Evolutionary conservation across 2,113 vertebrate species (phyloP).

Genomic region (Hylia prasina): DNA sequence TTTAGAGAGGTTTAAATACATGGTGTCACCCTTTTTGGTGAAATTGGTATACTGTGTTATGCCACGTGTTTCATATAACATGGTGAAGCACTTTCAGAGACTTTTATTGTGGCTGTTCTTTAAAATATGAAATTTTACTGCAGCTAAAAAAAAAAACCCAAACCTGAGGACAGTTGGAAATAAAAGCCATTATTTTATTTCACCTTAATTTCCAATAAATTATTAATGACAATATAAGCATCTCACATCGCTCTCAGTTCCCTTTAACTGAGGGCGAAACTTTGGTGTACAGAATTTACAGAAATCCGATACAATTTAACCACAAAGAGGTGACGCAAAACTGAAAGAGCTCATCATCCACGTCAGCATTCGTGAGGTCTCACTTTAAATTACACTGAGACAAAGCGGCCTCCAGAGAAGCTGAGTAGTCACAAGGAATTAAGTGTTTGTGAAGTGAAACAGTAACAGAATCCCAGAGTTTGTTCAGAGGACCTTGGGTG

Average conservation of each 20-base stretch:
- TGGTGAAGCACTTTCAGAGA: not conserved
- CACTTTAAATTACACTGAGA: not conserved
- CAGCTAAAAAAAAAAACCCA: not conserved
- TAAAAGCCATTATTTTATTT: not conserved
- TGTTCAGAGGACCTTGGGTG: not conserved
- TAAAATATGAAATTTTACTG: not conserved
- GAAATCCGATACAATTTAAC: not conserved
- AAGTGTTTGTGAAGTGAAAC: not conserved
- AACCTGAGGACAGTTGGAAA: not conserved
- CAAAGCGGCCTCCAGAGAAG: not conserved
- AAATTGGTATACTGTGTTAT: not conserved
- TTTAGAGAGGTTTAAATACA: not conserved
- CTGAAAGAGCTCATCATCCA: not conserved
- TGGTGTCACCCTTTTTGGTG: not conserved
- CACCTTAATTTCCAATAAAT: not conserved
- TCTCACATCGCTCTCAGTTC: not conserved
- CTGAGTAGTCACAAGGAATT: not conserved
- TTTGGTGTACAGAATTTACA: not conserved
- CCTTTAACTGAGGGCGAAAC: not conserved
- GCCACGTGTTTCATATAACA: rapidly evolving
- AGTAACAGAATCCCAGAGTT: not conserved
- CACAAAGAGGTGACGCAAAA: not conserved
- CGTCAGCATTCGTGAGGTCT: not conserved
- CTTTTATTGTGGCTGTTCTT: not conserved
- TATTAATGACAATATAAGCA: not conserved